Conservation (phyloP, 2,797 vertebrate genomes). For the Macropodus opercularis region DNA sequence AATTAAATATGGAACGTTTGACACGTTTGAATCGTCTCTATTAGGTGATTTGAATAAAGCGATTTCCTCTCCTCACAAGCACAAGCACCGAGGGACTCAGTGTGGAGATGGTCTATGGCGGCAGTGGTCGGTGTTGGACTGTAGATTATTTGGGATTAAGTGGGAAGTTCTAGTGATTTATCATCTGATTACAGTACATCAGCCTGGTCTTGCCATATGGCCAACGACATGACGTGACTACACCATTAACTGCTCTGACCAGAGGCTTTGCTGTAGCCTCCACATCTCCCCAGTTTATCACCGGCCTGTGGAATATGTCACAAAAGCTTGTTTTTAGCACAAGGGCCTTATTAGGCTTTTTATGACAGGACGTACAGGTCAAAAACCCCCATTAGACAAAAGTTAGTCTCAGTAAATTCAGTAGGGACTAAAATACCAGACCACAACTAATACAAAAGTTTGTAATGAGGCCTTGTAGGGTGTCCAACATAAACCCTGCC, state of each 20-base stretch:
- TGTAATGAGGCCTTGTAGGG: too few relatives aligned
- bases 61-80: background rate
- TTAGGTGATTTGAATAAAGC: constrained; percentile 7
- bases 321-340: too few relatives aligned
- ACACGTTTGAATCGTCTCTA: constrained; percentile 39
- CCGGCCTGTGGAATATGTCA: too few relatives aligned
- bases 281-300: background rate
- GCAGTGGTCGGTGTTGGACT: too few relatives aligned
- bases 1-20: constrained; percentile 64
- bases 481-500: too few relatives aligned
- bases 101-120: too few relatives aligned
- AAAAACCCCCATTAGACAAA: background rate
- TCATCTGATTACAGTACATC: too few relatives aligned
- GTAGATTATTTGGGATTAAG: too few relatives aligned
- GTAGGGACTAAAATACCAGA: constrained; percentile 7
- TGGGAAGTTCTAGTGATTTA: too few relatives aligned
- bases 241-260: too few relatives aligned
- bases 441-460: background rate
- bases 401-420: constrained; percentile 1
- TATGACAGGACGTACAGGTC: background rate
- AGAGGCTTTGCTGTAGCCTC: background rate
- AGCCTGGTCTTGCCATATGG: too few relatives aligned
- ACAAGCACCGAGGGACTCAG: background rate
- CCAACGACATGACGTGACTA: too few relatives aligned
- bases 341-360: background rate